phyloP scores from a whole-genome alignment of 2,797 vertebrate species.

The Poeciliopsis infans region DNA sequence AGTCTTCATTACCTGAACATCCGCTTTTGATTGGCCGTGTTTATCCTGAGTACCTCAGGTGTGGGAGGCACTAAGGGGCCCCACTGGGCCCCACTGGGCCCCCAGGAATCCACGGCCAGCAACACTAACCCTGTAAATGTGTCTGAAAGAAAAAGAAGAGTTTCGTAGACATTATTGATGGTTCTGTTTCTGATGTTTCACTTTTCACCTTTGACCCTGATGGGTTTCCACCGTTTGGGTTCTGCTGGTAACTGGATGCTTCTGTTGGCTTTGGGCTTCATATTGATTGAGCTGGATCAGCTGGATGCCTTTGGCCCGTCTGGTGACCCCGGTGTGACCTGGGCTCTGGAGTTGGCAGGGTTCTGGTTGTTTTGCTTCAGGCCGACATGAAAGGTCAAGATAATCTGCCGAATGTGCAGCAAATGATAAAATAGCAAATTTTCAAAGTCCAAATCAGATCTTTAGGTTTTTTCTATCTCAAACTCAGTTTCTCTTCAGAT shows the following conservation, averaged over 20 bases:
- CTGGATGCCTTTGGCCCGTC: slow-evolving; percentile 52
- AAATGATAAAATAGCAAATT: not conserved
- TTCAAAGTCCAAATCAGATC: not conserved
- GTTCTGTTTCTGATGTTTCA: slow-evolving; percentile 23
- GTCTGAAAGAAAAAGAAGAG: slow-evolving; percentile 67
- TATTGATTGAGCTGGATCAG: slow-evolving; percentile 59
- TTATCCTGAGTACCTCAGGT: slow-evolving; percentile 76
- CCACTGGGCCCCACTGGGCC: not conserved
- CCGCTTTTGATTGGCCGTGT: slow-evolving; percentile 80
- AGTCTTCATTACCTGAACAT: slow-evolving; percentile 81
- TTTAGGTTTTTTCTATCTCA: not conserved
- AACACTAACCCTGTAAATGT: slow-evolving; percentile 46
- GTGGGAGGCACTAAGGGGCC: slow-evolving; percentile 44
- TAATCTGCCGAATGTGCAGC: not conserved
- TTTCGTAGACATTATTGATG: slow-evolving; percentile 31
- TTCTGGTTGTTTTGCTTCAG: not conserved
- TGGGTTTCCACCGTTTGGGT: not conserved
- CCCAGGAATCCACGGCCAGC: not conserved
- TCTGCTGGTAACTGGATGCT: not conserved
- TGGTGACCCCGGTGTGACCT: slow-evolving; percentile 20
- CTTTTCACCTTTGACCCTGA: not conserved
- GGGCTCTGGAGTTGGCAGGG: not conserved
- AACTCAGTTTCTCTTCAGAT: no score
- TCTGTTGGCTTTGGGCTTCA: slow-evolving; percentile 26
- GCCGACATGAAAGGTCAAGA: not conserved